These are phyloP conservation scores for Calidris pugnax DNA, from an alignment of 2,113 vertebrate species.

Conservation along the genomic window DNA sequence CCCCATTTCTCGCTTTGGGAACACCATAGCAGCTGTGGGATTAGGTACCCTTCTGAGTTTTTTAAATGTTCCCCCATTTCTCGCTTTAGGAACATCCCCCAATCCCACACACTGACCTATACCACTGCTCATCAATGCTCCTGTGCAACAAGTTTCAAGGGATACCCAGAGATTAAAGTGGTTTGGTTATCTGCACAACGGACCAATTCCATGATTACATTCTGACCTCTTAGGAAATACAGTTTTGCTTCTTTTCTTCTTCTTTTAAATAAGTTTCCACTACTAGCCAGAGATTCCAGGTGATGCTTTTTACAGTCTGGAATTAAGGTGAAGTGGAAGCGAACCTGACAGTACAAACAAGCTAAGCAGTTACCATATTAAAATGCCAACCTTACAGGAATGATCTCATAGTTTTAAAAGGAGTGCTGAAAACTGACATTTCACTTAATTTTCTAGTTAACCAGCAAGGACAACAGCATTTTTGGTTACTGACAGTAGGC, in stretches of 20 bases:
- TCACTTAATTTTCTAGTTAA: constrained; percentile 33
- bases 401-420: constrained; percentile 12
- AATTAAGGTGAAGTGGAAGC: constrained; percentile 71
- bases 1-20: background rate
- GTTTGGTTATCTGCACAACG: background rate
- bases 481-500: constrained; percentile 2
- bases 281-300: constrained; percentile 51
- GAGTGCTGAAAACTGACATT: constrained; percentile 29
- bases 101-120: background rate
- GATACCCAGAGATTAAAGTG: background rate
- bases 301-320: constrained; percentile 55
- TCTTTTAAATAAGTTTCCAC: constrained; percentile 8
- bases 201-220: background rate
- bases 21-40: rapidly evolving
- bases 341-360: constrained; percentile 55
- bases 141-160: background rate
- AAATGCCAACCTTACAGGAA: constrained; percentile 54
- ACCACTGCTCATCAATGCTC: background rate
- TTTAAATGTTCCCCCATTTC: background rate
- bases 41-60: rapidly evolving
- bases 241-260: background rate
- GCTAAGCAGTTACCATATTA: constrained; percentile 48
- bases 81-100: background rate
- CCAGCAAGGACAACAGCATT: constrained; percentile 40
- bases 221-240: background rate